Evolutionary conservation across 2,888 invertebrate species (phyloP).

Genomic region (Pollenia amentaria): DNA sequence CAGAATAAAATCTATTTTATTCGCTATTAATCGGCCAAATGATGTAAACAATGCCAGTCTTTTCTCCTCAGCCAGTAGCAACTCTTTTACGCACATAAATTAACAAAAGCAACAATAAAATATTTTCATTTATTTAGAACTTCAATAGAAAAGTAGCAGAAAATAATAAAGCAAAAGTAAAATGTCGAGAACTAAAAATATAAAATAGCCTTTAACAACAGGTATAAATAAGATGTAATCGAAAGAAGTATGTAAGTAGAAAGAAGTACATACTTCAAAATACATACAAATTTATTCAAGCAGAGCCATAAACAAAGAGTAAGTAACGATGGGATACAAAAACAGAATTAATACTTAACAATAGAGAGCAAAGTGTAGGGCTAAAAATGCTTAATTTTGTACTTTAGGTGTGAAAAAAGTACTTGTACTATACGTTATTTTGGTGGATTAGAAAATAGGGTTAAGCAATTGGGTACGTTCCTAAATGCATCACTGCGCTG

Average conservation of each 20-base stretch:
- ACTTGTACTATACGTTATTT: too few species aligned
- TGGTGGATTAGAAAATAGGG: too few species aligned
- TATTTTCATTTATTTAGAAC: neutral
- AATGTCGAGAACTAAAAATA: neutral
- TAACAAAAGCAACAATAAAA: conserved; percentile 13
- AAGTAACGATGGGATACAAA: neutral
- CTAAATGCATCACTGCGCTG: too few species aligned
- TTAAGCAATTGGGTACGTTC: too few species aligned
- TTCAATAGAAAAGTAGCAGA: neutral
- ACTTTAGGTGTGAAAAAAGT: too few species aligned
- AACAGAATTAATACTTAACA: neutral
- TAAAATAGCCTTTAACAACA: conserved; percentile 57
- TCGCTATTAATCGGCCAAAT: conserved; percentile 6
- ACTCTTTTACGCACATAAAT: conserved; percentile 17
- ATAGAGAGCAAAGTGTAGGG: neutral
- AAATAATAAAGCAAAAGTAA: conserved; percentile 15
- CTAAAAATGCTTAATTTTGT: too few species aligned
- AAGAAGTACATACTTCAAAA: conserved; percentile 19
- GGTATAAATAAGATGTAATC: conserved; percentile 38
- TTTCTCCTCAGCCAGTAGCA: neutral
- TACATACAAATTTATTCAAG: conserved; percentile 21
- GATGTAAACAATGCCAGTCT: conserved; percentile 7
- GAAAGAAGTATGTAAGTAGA: conserved; percentile 10
- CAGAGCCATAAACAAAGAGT: conserved; percentile 18
- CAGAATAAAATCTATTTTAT: neutral